Conservation (phyloP, 2,113 vertebrate species). For the Dasyprocta punctata region DNA sequence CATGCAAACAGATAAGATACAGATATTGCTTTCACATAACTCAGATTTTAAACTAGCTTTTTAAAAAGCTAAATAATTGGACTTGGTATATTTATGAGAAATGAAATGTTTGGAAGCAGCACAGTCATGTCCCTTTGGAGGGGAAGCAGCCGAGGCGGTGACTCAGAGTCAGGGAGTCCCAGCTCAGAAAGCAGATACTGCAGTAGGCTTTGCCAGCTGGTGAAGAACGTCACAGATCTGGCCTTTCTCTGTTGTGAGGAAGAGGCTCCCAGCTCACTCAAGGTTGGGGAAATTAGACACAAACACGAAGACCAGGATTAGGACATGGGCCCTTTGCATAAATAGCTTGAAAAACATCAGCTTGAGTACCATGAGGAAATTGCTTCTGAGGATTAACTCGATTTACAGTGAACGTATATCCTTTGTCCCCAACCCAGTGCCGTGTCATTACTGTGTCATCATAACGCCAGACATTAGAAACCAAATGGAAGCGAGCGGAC, state of each 20-base stretch:
- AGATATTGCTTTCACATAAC: background rate
- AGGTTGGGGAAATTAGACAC: background rate
- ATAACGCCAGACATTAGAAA: background rate
- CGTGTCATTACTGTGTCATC: background rate
- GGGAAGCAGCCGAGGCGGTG: background rate
- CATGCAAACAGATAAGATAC: background rate
- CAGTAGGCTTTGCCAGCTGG: background rate
- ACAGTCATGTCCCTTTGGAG: background rate
- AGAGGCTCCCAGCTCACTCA: background rate
- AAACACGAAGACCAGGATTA: background rate
- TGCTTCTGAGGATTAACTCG: background rate
- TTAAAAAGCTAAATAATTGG: background rate
- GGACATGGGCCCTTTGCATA: background rate
- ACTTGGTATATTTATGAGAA: background rate
- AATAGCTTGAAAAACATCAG: background rate
- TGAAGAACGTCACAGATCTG: background rate
- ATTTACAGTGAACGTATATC: background rate
- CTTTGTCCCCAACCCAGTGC: background rate
- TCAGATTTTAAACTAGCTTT: background rate
- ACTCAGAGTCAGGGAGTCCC: background rate
- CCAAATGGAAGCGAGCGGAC: background rate
- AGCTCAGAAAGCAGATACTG: background rate
- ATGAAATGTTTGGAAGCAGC: background rate
- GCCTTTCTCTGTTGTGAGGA: background rate
- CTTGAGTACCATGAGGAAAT: background rate